These are phyloP conservation scores for Pollachius pollachius DNA, from an alignment of 2,113 vertebrate species.

Conservation along the genomic window DNA sequence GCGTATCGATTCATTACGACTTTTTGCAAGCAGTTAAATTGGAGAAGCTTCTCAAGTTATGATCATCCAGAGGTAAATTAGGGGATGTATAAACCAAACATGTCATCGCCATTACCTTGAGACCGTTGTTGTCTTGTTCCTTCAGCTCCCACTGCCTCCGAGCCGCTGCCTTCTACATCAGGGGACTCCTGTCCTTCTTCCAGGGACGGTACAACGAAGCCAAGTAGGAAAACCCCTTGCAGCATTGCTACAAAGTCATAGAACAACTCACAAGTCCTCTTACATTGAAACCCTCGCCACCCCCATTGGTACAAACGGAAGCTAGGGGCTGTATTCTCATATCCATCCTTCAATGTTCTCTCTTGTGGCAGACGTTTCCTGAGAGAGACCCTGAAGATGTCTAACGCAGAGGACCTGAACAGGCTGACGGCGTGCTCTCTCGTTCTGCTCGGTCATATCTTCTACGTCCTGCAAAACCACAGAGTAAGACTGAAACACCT, in stretches of 20 bases:
- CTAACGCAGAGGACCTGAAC: constrained; percentile 95
- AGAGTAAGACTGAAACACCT: constrained; percentile 76
- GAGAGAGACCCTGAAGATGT: constrained; percentile 98
- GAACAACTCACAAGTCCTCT: no score
- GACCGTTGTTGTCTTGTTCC: not conserved
- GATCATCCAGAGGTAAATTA: no score
- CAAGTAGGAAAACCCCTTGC: constrained; percentile 80
- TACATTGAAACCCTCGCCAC: no score
- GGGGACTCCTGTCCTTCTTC: constrained; percentile 97
- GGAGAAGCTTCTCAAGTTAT: no score
- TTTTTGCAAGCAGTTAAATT: no score
- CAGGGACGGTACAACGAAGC: constrained; percentile 98
- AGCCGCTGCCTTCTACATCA: constrained; percentile 95
- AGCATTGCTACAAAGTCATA: not conserved
- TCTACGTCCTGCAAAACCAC: constrained; percentile 96
- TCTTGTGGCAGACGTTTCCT: constrained; percentile 81
- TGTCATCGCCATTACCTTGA: not conserved
- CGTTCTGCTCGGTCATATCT: constrained; percentile 96
- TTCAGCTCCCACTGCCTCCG: constrained; percentile 91
- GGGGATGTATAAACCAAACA: no score
- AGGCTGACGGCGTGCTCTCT: constrained; percentile 94
- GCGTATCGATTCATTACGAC: no score
- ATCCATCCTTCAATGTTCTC: not conserved
- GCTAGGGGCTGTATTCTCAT: not conserved
- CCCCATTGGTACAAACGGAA: no score